Evolutionary conservation across 2,797 vertebrate species (phyloP), one percentile per base, ranked within the genome.

Genomic region (Melopsittacus undulatus): DNA sequence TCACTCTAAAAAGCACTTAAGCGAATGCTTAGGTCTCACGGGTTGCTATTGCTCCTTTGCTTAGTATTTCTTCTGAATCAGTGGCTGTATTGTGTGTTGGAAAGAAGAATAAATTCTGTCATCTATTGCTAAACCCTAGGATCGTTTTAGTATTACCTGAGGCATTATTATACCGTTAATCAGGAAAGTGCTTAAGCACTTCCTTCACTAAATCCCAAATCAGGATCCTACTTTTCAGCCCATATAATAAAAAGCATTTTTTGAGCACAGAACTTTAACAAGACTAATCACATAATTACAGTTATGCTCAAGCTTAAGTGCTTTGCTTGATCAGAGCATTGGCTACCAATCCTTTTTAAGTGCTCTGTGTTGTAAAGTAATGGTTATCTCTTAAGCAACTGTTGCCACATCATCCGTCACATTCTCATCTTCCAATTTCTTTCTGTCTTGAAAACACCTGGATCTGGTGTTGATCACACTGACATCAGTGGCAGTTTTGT

Each of bases 201-300:
- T 91, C 74, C 77, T 94, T 79, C 77, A 67, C 91, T 94, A 94
- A 96, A 91, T 83, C 90, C 90, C 86, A 93, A 79, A 96, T 76
- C 86, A 70, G 30, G n/a, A 81, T 82, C 90, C 70, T 76, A 84
- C 67, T 82, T 83, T 70, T 87, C 51, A 82, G 57, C 73, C 67
- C 59, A 73, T 84, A 92, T 68, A 85, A 75, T 70, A 83, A 88
- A 66, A 92, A 89, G 70, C 59, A 46, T 84, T 92, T 94, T 95
- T 90, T 83, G 59, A 90, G 77, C 63, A 73, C 51, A 90, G 87
- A 86, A 94, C 70, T 96, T 90, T 94, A 92, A 91, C 51, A 77
- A 69, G 61, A 85, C 74, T 94, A 94, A 96, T 95, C 74, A 87
- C 42, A 45, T 95, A 94, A 96, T 96, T 91, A 95, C 51, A 87